These are phyloP conservation scores for Camponotus fellah DNA, from an alignment of 2,888 invertebrate genomes.

Conservation along the genomic window DNA sequence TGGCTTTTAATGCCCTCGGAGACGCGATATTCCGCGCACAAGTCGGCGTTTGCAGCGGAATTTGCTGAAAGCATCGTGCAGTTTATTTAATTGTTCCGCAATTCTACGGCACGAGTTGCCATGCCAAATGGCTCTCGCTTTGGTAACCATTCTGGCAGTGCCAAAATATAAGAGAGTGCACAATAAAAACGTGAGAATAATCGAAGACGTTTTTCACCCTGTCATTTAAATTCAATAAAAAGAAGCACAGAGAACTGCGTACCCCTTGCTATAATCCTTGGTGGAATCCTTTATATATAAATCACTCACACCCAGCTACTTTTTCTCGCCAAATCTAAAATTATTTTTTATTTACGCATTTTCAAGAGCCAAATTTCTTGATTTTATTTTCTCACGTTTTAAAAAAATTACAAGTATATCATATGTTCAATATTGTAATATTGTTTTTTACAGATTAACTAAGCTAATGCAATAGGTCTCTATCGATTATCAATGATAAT, in stretches of 20 bases:
- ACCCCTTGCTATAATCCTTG: background rate
- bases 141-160: constrained; percentile 24
- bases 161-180: background rate
- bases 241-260: background rate
- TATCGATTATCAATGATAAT: background rate
- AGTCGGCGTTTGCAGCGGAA: background rate
- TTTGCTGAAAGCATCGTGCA: constrained; percentile 32
- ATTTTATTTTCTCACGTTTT: background rate
- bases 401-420: background rate
- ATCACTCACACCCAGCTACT: background rate
- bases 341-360: background rate
- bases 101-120: constrained; percentile 23
- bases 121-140: constrained; percentile 40
- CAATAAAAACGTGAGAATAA: constrained; percentile 7
- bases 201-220: background rate
- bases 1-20: constrained; percentile 37
- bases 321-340: background rate
- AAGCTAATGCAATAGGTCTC: background rate
- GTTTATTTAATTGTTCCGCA: constrained; percentile 52
- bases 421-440: background rate
- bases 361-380: background rate
- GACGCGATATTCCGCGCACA: constrained; percentile 31
- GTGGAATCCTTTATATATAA: background rate
- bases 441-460: background rate
- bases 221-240: background rate